Evolutionary conservation across 1,140 invertebrate species (phyloP).

Genomic region (Ceratina australensis): DNA sequence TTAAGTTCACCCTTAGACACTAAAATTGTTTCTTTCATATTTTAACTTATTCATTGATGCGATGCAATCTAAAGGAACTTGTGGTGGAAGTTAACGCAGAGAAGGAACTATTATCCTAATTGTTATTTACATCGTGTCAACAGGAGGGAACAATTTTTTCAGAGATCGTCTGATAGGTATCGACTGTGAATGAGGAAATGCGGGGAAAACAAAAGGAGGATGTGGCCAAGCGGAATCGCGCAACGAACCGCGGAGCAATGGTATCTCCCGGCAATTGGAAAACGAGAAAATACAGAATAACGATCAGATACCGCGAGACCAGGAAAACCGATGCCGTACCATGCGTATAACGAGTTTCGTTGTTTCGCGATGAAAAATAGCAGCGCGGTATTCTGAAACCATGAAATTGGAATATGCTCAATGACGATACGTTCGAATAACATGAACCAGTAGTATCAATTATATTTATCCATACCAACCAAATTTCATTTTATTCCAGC

Average conservation of each 20-base stretch:
- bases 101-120: not conserved
- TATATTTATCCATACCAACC: too few species aligned
- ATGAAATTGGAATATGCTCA: not conserved
- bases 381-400: not conserved
- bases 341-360: constrained; percentile 30
- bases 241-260: constrained; percentile 39
- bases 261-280: constrained; percentile 45
- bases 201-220: constrained; percentile 55
- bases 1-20: too few species aligned
- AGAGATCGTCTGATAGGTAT: constrained; percentile 49
- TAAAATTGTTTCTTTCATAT: too few species aligned
- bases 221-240: constrained; percentile 44
- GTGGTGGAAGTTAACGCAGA: not conserved
- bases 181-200: constrained; percentile 25
- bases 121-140: constrained; percentile 9
- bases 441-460: too few species aligned
- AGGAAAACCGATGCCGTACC: constrained; percentile 13
- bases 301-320: constrained; percentile 25
- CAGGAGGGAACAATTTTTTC: constrained; percentile 30
- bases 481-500: too few species aligned
- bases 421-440: too few species aligned
- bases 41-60: not conserved
- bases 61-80: not conserved
- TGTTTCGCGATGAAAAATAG: constrained; percentile 26
- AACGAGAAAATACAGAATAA: constrained; percentile 49